These are phyloP conservation scores for Thomomys bottae DNA, from an alignment of 2,113 vertebrate genomes.

Conservation along the genomic window DNA sequence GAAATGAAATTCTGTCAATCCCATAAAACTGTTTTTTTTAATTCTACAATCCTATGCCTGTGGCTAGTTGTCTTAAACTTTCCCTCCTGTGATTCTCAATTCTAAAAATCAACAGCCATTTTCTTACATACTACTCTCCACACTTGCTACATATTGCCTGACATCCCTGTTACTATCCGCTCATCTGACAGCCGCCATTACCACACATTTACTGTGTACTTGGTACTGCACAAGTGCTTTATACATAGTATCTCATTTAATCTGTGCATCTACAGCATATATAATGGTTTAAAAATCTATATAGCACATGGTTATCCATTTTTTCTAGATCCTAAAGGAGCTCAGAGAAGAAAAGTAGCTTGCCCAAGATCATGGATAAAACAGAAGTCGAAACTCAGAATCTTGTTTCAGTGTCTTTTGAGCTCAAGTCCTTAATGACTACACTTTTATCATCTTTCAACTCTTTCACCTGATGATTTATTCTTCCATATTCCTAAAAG, in stretches of 20 bases:
- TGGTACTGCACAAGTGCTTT: neutral
- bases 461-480: neutral
- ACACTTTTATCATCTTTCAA: neutral
- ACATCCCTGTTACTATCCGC: neutral
- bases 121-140: neutral
- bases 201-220: neutral
- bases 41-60: neutral
- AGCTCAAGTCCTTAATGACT: neutral
- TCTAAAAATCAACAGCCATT: neutral
- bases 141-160: neutral
- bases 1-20: neutral
- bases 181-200: neutral
- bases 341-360: neutral
- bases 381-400: neutral
- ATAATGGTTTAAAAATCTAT: neutral
- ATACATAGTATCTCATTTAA: neutral
- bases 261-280: neutral
- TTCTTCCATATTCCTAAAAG: neutral
- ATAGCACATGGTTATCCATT: neutral
- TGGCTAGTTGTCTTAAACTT: neutral
- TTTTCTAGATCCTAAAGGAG: neutral
- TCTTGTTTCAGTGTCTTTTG: neutral
- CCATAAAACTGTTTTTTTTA: neutral
- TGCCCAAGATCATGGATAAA: neutral
- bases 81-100: neutral